These are phyloP conservation scores for Nerophis ophidion DNA, from an alignment of 2,113 vertebrate genomes.

Conservation along the genomic window DNA sequence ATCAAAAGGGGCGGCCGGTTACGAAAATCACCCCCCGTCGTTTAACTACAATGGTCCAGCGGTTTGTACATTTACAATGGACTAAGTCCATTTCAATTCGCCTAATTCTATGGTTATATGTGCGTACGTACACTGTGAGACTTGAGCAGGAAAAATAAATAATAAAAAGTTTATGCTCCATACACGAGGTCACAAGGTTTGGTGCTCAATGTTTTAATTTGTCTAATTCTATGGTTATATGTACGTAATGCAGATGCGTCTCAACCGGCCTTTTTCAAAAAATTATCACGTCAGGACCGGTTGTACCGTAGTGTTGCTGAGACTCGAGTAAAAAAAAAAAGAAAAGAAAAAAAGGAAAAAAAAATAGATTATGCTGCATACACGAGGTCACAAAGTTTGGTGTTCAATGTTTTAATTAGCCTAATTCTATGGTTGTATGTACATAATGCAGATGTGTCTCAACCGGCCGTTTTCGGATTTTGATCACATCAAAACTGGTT, in stretches of 20 bases:
- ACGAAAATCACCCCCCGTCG: not conserved
- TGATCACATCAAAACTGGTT: no score
- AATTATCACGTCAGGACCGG: no score
- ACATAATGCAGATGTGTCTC: conserved; percentile 7
- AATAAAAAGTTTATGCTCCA: conserved; percentile 12
- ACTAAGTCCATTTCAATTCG: conserved; percentile 54
- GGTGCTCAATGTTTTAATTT: conserved; percentile 30
- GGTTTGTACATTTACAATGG: conserved; percentile 39
- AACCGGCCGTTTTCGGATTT: no score
- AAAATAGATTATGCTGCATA: conserved; percentile 20
- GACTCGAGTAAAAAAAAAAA: no score
- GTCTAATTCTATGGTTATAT: no score
- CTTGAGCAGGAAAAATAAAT: not conserved
- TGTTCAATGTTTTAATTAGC: conserved; percentile 36
- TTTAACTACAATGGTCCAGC: conserved; percentile 33
- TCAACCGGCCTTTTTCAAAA: no score
- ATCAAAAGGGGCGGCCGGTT: conserved; percentile 27
- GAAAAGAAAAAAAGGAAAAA: no score
- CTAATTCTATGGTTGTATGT: conserved; percentile 52
- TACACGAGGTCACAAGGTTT: conserved; percentile 46
- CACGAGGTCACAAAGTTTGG: conserved; percentile 40
- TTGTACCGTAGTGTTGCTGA: not conserved
- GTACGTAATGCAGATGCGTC: no score
- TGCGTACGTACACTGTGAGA: conserved; percentile 21
- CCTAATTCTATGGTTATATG: conserved; percentile 52